Evolutionary conservation across 2,888 invertebrate genomes (phyloP).

Genomic region (Drosophila pseudotalamancana): DNA sequence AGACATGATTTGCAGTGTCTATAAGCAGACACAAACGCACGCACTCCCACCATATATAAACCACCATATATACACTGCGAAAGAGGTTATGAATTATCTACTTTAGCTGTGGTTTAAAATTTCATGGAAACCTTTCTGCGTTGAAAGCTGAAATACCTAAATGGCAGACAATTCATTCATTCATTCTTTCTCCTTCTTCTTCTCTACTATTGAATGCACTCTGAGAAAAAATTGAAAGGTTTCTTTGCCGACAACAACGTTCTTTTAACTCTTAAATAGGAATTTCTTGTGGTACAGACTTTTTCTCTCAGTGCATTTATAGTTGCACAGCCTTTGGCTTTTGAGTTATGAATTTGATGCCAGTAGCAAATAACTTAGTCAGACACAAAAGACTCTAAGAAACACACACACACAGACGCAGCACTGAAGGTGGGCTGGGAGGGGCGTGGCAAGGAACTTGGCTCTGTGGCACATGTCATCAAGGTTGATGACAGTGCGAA

Average conservation of each 20-base stretch:
- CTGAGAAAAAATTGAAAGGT: too few relatives aligned
- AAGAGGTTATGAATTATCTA: neutral
- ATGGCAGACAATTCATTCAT: neutral
- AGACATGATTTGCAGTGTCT: conserved; percentile 38
- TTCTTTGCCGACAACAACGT: too few relatives aligned
- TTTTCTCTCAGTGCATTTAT: conserved; percentile 4
- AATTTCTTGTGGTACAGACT: neutral
- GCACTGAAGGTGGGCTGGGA: neutral
- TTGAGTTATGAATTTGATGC: conserved; percentile 68
- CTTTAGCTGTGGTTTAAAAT: neutral
- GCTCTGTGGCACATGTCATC: conserved; percentile 18
- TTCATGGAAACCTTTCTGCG: neutral
- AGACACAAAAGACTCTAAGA: conserved; percentile 73
- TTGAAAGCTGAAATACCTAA: neutral
- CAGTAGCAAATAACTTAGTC: conserved; percentile 63
- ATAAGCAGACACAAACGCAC: conserved; percentile 9
- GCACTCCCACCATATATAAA: neutral
- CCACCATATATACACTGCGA: conserved; percentile 1
- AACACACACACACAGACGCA: conserved; percentile 30
- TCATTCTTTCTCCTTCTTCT: neutral
- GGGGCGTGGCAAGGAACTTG: conserved; percentile 8
- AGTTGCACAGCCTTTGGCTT: conserved; percentile 22
- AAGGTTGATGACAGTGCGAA: conserved; percentile 67
- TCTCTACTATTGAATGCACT: too few relatives aligned
- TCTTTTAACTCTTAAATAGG: neutral